Conservation (phyloP, 1,140 invertebrate species). For the Leptinotarsa defecta region DNA sequence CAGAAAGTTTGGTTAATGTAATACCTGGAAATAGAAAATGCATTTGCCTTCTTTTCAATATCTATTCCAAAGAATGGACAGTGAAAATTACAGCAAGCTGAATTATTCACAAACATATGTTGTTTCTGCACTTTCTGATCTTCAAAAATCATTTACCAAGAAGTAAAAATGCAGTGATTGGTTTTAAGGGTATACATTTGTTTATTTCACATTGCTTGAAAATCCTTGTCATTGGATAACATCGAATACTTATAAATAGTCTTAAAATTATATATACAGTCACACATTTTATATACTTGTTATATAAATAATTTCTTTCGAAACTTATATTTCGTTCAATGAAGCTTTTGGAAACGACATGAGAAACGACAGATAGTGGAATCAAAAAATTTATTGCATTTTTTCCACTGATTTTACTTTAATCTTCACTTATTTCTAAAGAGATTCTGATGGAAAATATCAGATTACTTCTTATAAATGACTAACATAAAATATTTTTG, state of each 20-base stretch:
- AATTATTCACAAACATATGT: no score
- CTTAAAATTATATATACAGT: conserved; percentile 42
- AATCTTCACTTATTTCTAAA: neutral
- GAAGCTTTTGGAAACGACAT: neutral
- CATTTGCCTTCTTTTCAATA: neutral
- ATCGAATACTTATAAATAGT: conserved; percentile 50
- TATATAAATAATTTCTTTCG: conserved; percentile 11
- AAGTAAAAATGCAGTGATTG: conserved; percentile 41
- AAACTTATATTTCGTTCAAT: neutral
- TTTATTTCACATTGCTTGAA: conserved; percentile 54
- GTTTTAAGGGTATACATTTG: conserved; percentile 48
- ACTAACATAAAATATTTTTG: no score
- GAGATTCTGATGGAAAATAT: no score
- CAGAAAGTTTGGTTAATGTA: conserved; percentile 17
- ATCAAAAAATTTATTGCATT: neutral
- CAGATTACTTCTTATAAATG: no score
- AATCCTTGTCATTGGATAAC: conserved; percentile 49
- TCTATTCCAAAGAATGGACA: neutral
- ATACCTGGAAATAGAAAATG: conserved; percentile 1
- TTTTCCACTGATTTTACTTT: neutral
- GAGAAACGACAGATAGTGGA: conserved; percentile 1
- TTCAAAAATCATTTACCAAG: neutral
- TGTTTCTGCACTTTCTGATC: neutral
- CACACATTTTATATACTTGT: conserved; percentile 43
- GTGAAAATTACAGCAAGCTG: no score